These are phyloP conservation scores for Leptodactylus fuscus DNA, from an alignment of 2,113 vertebrate genomes.

Conservation along the genomic window DNA sequence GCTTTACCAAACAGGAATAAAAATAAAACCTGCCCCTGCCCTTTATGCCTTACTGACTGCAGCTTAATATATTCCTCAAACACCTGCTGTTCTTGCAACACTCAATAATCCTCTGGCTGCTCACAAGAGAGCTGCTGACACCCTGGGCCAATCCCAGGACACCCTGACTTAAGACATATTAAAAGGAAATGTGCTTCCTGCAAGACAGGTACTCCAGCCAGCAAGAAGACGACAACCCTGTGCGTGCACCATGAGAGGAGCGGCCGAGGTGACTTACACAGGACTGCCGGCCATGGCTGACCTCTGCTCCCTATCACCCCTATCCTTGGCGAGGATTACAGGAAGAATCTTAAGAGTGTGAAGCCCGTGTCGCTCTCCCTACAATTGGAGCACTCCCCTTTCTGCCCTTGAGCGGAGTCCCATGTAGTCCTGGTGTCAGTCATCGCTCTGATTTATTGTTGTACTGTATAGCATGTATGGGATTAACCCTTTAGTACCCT, in stretches of 20 bases:
- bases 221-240: background rate
- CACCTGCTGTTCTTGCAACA: slow-evolving; percentile 55
- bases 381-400: background rate
- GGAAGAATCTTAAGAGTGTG: background rate
- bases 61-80: slow-evolving; percentile 52
- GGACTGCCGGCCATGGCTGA: background rate
- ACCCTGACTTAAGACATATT: slow-evolving; percentile 31
- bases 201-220: background rate
- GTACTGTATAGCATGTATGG: no score
- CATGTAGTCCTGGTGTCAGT: background rate
- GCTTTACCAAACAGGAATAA: slow-evolving; percentile 41
- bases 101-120: slow-evolving; percentile 54
- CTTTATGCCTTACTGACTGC: slow-evolving; percentile 46
- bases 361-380: background rate
- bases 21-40: slow-evolving; percentile 53
- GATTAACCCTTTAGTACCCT: slow-evolving; percentile 1
- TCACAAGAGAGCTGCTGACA: slow-evolving; percentile 20
- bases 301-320: background rate
- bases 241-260: background rate
- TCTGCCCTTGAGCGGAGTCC: slow-evolving; percentile 32
- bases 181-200: background rate
- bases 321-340: background rate
- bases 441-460: slow-evolving; percentile 15
- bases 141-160: slow-evolving; percentile 21
- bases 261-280: background rate